Conservation (phyloP, 2,113 vertebrate species). For the Columbina picui region DNA sequence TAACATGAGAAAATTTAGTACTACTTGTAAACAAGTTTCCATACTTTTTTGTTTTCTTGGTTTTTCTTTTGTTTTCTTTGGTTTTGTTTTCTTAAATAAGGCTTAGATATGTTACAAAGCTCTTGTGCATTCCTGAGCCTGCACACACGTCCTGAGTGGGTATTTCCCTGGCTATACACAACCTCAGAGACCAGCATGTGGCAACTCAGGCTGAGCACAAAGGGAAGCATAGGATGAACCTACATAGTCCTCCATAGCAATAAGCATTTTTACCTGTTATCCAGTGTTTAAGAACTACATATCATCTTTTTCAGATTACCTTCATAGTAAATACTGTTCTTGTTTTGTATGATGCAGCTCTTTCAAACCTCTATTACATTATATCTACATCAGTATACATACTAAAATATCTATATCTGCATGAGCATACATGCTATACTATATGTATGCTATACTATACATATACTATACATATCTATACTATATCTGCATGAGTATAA, state of each 20-base stretch:
- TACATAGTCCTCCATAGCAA: background rate
- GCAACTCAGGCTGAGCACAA: background rate
- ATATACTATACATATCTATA: too few species aligned
- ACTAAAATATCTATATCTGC: background rate
- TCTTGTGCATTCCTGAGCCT: background rate
- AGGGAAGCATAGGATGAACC: background rate
- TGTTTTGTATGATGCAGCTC: background rate
- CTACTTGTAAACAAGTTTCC: background rate
- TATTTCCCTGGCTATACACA: background rate
- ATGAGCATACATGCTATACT: accelerated
- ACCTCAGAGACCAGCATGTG: background rate
- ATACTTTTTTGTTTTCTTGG: too few species aligned
- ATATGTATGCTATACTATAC: too few species aligned
- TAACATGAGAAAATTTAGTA: background rate
- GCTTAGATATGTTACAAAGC: background rate
- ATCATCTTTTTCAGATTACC: background rate
- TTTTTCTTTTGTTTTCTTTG: too few species aligned
- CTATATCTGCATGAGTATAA: accelerated
- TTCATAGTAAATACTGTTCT: background rate
- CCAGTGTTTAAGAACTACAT: background rate
- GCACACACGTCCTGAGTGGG: accelerated
- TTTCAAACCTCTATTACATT: background rate
- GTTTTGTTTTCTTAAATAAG: background rate
- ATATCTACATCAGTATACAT: too few species aligned
- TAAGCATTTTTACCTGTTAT: background rate